Percentiles rank a stretch among this genome's conserved stretches.
phyloP scores from a whole-genome alignment of 1,140 invertebrate species.

The Drosophila equinoxialis region DNA sequence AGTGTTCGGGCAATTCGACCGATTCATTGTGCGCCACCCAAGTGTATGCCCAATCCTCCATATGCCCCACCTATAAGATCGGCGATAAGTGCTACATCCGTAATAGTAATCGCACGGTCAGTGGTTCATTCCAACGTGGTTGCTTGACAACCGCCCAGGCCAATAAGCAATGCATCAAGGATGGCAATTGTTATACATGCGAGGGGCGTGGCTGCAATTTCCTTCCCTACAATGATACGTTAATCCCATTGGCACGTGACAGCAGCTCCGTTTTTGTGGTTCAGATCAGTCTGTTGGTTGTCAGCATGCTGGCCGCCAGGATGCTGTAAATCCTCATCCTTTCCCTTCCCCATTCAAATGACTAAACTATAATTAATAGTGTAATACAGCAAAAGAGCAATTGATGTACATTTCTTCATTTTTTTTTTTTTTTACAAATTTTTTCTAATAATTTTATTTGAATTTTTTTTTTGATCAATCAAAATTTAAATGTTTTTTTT shows the following conservation, averaged over 20 bases:
- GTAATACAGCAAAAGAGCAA: neutral
- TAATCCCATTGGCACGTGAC: slow-evolving; percentile 74
- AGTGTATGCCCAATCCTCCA: slow-evolving; percentile 39
- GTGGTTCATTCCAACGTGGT: slow-evolving; percentile 72
- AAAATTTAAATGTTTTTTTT: neutral
- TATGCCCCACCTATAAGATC: slow-evolving; percentile 69
- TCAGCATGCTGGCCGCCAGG: slow-evolving; percentile 32
- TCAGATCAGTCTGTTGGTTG: slow-evolving; percentile 47
- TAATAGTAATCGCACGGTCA: slow-evolving; percentile 51
- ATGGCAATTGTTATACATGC: slow-evolving; percentile 65
- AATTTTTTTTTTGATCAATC: neutral
- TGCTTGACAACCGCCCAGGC: slow-evolving; percentile 63
- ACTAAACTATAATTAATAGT: no score
- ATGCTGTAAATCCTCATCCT: slow-evolving; percentile 18
- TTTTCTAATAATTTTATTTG: neutral
- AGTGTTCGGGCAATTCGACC: slow-evolving; percentile 65
- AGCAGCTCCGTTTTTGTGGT: slow-evolving; percentile 33
- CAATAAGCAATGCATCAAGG: slow-evolving; percentile 69
- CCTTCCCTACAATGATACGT: slow-evolving; percentile 43
- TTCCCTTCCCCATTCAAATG: no score
- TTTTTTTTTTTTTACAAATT: neutral
- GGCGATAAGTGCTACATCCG: slow-evolving; percentile 78
- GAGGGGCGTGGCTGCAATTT: slow-evolving; percentile 73
- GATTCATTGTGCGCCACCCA: slow-evolving; percentile 60
- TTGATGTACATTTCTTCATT: neutral